These are phyloP conservation scores for Remorina albescens DNA, from an alignment of 2,797 vertebrate species.

Conservation along the genomic window DNA sequence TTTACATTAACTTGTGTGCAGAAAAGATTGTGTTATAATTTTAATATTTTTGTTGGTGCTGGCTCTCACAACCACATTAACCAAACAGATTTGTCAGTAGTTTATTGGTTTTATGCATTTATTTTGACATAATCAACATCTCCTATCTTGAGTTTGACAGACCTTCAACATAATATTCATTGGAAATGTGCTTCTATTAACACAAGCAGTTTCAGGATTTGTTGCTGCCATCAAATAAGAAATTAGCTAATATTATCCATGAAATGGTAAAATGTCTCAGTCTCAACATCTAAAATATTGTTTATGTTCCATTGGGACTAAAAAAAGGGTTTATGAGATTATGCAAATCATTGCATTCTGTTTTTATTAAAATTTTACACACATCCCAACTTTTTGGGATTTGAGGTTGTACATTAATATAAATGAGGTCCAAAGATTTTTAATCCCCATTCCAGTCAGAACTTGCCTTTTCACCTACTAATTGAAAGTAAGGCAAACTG, in stretches of 20 bases:
- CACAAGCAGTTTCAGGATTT: neutral
- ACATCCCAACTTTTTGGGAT: no score
- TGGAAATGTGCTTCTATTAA: neutral
- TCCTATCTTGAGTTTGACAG: neutral
- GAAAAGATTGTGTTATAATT: slow-evolving; percentile 41
- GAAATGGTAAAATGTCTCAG: no score
- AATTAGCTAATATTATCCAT: no score
- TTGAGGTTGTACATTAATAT: neutral
- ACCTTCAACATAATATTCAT: neutral
- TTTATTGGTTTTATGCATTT: neutral
- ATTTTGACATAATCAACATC: neutral
- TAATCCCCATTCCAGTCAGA: neutral
- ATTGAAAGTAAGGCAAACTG: neutral
- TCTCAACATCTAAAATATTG: no score
- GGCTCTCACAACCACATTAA: neutral
- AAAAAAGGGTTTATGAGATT: no score
- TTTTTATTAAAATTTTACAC: no score
- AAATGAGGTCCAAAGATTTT: neutral
- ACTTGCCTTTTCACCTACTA: neutral
- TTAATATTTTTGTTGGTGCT: neutral
- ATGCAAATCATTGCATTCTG: no score
- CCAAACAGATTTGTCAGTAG: neutral
- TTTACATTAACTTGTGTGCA: slow-evolving; percentile 55
- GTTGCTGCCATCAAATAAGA: no score
- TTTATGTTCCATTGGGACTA: no score